These are phyloP conservation scores for Therioaphis trifolii DNA, from an alignment of 2,888 invertebrate genomes.

Conservation along the genomic window DNA sequence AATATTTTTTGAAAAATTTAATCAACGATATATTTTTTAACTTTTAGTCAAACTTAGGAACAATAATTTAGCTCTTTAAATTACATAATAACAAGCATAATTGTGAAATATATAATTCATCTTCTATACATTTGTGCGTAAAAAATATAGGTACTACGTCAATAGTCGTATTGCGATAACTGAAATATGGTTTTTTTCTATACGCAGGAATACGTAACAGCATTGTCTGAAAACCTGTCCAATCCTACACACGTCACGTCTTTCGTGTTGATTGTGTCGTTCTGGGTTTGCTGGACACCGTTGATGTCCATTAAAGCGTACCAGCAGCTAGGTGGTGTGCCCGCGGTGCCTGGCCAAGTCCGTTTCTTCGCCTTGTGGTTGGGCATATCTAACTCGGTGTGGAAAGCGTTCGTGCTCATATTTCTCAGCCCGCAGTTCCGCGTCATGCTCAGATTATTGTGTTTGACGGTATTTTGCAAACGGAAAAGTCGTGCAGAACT, in stretches of 20 bases:
- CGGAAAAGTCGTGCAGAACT: slow-evolving; percentile 85
- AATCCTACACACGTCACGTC: slow-evolving; percentile 97
- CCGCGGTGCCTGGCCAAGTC: slow-evolving; percentile 77
- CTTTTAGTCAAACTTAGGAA: no score
- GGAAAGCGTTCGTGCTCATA: slow-evolving; percentile 92
- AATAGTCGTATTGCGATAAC: no score
- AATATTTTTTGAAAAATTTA: slow-evolving; percentile 14
- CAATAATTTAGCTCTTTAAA: no score
- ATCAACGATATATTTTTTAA: no score
- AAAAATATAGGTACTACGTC: no score
- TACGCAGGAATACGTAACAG: slow-evolving; percentile 87
- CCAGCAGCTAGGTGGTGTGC: slow-evolving; percentile 70
- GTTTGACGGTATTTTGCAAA: slow-evolving; percentile 89
- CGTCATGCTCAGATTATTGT: slow-evolving; percentile 86
- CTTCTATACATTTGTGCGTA: no score
- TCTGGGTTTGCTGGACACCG: slow-evolving; percentile 95
- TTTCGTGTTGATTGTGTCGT: slow-evolving; percentile 89
- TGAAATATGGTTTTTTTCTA: no score
- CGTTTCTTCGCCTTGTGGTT: slow-evolving; percentile 95
- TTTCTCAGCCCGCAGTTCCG: slow-evolving; percentile 93
- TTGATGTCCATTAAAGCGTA: slow-evolving; percentile 86
- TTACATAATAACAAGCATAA: no score
- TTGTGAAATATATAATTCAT: no score
- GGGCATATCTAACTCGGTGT: slow-evolving; percentile 93
- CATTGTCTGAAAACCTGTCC: slow-evolving; percentile 88